Evolutionary conservation across 2,888 invertebrate species (phyloP).

Genomic region (Melinopterus prodromus): DNA sequence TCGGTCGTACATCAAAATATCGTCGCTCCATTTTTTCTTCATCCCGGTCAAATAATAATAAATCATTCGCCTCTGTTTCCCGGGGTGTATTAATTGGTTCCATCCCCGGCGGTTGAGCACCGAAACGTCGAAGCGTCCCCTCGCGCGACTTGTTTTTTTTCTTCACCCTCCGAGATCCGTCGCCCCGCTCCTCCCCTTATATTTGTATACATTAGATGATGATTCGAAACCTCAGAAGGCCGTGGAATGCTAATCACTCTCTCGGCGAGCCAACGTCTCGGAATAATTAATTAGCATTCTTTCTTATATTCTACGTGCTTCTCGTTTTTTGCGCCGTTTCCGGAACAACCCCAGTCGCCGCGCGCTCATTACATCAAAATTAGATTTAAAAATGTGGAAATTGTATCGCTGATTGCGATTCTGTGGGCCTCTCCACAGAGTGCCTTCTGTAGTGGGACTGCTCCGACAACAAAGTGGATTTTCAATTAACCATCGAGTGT

Average conservation of each 20-base stretch:
- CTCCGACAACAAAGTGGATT: conserved; percentile 58
- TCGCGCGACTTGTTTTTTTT: conserved; percentile 18
- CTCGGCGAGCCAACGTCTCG: conserved; percentile 62
- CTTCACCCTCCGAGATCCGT: conserved; percentile 15
- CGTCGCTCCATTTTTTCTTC: conserved; percentile 18
- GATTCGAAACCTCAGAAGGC: conserved; percentile 38
- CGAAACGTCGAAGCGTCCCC: conserved; percentile 11
- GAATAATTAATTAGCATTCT: conserved; percentile 71
- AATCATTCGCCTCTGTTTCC: conserved; percentile 24
- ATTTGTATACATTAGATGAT: conserved; percentile 42
- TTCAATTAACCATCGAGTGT: conserved; percentile 58
- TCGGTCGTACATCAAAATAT: conserved; percentile 18
- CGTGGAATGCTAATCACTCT: conserved; percentile 65
- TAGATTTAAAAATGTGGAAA: conserved; percentile 63
- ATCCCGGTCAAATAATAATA: conserved; percentile 20
- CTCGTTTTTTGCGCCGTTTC: conserved; percentile 35
- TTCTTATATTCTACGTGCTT: conserved; percentile 61
- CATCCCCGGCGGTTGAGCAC: conserved; percentile 24
- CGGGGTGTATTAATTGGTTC: conserved; percentile 27
- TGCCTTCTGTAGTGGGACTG: conserved; percentile 13
- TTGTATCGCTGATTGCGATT: conserved; percentile 63
- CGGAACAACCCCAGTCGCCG: conserved; percentile 44
- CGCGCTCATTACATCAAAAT: conserved; percentile 59
- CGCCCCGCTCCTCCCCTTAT: conserved; percentile 30
- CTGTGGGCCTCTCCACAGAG: conserved; percentile 39